Conservation (phyloP, 2,797 vertebrate genomes). For the Enteromius trimaculatus region DNA sequence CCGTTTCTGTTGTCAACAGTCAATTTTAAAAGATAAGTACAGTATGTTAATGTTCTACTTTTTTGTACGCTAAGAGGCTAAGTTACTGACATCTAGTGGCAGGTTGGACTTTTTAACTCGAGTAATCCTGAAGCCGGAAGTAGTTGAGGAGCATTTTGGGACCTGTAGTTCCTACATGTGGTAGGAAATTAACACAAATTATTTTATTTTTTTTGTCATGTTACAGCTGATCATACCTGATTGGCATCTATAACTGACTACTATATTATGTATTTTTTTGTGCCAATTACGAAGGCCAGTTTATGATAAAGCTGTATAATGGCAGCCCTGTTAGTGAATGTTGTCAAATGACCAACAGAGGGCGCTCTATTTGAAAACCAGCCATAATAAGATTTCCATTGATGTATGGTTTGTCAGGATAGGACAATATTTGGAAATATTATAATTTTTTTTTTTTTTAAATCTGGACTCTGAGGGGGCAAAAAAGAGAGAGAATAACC, state of each 20-base stretch:
- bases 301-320: background rate
- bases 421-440: too few relatives aligned
- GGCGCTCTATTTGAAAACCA: too few relatives aligned
- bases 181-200: background rate
- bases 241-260: background rate
- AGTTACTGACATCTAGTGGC: constrained; percentile 23
- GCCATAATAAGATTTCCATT: too few relatives aligned
- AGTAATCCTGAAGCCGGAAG: background rate
- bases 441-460: too few relatives aligned
- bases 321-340: background rate
- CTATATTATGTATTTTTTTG: background rate
- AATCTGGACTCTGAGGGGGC: too few relatives aligned
- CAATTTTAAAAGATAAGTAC: background rate
- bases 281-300: background rate
- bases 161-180: background rate
- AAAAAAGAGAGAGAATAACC: too few relatives aligned
- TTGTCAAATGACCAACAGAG: background rate
- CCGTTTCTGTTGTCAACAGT: background rate
- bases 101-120: background rate
- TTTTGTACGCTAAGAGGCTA: background rate
- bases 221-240: background rate
- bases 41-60: background rate
- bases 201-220: background rate
- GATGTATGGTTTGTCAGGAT: too few relatives aligned
- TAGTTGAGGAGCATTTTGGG: background rate